Evolutionary conservation across 2,113 vertebrate genomes (phyloP).

Genomic region (Heptranchias perlo): DNA sequence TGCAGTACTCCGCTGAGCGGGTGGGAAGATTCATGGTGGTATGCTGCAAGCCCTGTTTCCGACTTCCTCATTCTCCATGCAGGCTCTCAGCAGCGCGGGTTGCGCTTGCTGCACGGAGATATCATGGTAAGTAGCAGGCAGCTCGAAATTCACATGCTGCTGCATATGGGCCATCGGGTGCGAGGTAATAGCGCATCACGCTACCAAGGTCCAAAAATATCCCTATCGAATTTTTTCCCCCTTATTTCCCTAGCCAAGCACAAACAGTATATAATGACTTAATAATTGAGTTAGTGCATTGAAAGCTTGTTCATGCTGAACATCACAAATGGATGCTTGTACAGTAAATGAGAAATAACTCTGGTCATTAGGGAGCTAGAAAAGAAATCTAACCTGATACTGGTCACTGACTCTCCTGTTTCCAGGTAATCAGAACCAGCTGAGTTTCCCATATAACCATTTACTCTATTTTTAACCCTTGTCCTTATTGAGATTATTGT

Average conservation of each 20-base stretch:
- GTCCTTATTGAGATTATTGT: neutral
- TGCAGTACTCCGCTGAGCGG: too few relatives aligned
- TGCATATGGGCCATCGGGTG: too few relatives aligned
- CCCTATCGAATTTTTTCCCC: too few relatives aligned
- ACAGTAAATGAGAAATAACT: conserved; percentile 23
- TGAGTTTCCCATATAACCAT: neutral
- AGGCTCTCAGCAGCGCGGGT: too few relatives aligned
- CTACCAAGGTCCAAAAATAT: too few relatives aligned
- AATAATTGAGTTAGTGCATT: neutral
- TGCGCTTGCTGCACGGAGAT: too few relatives aligned
- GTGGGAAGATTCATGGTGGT: too few relatives aligned
- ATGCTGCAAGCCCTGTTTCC: too few relatives aligned
- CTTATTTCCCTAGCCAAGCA: neutral
- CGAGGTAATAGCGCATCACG: too few relatives aligned
- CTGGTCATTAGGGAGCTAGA: neutral
- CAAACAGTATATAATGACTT: neutral
- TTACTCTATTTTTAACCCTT: neutral
- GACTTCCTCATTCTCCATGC: too few relatives aligned
- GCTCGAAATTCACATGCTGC: too few relatives aligned
- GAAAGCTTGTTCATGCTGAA: neutral
- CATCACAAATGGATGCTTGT: neutral
- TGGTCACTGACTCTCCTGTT: neutral
- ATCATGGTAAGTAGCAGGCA: too few relatives aligned
- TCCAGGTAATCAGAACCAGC: neutral
- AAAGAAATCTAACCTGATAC: conserved; percentile 20